A percentile compares a stretch with the other conserved stretches of the same genome.
Evolutionary conservation across 2,888 invertebrate species (phyloP).

Genomic region (Eudemis profundana): DNA sequence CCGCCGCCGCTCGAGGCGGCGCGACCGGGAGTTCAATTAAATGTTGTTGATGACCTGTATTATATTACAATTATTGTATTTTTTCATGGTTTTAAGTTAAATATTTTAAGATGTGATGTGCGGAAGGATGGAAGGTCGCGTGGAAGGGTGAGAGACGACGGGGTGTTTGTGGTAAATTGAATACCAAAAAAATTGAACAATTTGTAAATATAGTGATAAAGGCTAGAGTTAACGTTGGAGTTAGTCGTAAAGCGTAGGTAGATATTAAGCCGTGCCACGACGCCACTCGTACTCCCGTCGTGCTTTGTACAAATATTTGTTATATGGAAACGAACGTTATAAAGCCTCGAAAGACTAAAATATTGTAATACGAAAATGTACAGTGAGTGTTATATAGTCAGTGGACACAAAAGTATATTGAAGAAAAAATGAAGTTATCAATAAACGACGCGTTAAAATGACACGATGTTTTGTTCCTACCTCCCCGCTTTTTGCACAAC

Average conservation of each 20-base stretch:
- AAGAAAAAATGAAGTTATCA: constrained; percentile 83
- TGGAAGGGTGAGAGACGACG: constrained; percentile 73
- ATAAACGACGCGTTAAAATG: constrained; percentile 84
- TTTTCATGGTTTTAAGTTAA: constrained; percentile 82
- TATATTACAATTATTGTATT: constrained; percentile 83
- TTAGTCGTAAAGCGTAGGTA: constrained; percentile 78
- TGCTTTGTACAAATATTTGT: constrained; percentile 85
- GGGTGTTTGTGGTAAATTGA: constrained; percentile 80
- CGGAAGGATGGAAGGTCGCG: constrained; percentile 70
- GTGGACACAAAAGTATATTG: constrained; percentile 85
- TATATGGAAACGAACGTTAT: constrained; percentile 82
- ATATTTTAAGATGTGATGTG: constrained; percentile 77
- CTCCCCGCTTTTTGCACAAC: constrained; percentile 49
- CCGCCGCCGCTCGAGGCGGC: constrained; percentile 58
- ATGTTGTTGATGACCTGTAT: constrained; percentile 83
- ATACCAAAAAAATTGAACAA: constrained; percentile 85
- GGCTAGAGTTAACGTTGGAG: constrained; percentile 73
- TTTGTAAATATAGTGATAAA: constrained; percentile 83
- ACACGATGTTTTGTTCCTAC: constrained; percentile 78
- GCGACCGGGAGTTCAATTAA: constrained; percentile 70
- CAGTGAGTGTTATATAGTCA: constrained; percentile 86
- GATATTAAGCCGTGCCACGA: constrained; percentile 82
- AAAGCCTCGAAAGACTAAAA: constrained; percentile 82
- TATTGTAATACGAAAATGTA: constrained; percentile 85
- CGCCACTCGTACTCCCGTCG: constrained; percentile 78